These are phyloP conservation scores for Drosophila mulleri DNA, from an alignment of 2,888 invertebrate species.

Conservation along the genomic window DNA sequence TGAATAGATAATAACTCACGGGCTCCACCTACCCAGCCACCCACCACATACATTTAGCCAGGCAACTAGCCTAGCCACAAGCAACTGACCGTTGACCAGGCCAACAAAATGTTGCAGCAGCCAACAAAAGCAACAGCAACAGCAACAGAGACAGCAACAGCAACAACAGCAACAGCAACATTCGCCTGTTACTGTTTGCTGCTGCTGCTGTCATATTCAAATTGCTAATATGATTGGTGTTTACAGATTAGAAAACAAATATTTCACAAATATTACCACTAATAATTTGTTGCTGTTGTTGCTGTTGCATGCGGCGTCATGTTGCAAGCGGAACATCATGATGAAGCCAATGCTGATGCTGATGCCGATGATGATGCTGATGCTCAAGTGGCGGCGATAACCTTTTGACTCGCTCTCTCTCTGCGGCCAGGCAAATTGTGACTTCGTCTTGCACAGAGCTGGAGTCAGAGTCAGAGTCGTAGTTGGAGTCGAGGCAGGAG, in stretches of 20 bases:
- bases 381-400: slow-evolving; percentile 81
- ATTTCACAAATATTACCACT: slow-evolving; percentile 83
- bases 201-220: slow-evolving; percentile 81
- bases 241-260: slow-evolving; percentile 85
- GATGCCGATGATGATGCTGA: slow-evolving; percentile 61
- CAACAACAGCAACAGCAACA: slow-evolving; percentile 47
- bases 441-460: slow-evolving; percentile 8
- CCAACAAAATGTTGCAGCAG: slow-evolving; percentile 38
- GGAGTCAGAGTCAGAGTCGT: background rate
- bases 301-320: slow-evolving; percentile 41
- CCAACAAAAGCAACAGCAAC: slow-evolving; percentile 17
- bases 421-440: slow-evolving; percentile 24
- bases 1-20: slow-evolving; percentile 84
- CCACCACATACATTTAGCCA: slow-evolving; percentile 53
- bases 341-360: slow-evolving; percentile 50
- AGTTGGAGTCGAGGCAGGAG: slow-evolving; percentile 9
- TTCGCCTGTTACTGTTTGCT: slow-evolving; percentile 75
- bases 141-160: slow-evolving; percentile 11
- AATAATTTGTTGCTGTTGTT: slow-evolving; percentile 69
- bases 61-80: slow-evolving; percentile 51
- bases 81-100: slow-evolving; percentile 69
- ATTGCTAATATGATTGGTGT: slow-evolving; percentile 85
- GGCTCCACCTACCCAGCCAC: slow-evolving; percentile 80
- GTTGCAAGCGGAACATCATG: slow-evolving; percentile 52
- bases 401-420: slow-evolving; percentile 80